Base-by-base conservation (phyloP, 1,140 invertebrate genomes). In the Macrocentrus cingulum region DNA sequence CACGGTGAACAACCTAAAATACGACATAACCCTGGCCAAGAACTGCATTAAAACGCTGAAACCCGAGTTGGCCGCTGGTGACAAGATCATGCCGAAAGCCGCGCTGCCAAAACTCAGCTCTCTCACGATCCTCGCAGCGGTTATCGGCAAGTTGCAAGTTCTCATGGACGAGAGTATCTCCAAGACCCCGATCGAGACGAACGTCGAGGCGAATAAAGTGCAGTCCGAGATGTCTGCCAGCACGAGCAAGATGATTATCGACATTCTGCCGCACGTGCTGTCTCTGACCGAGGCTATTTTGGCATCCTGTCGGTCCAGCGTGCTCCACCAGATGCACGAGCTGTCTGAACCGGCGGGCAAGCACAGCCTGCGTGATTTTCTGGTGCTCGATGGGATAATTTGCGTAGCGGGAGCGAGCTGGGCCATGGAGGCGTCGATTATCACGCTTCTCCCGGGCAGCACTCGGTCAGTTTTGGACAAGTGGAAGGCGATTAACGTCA, bases 1-100 rank as follows among this genome's bases (percentile, higher is more conserved):
- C 50, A 81, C 82, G 8, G 85, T 87, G 0, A 86, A 85, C 65
- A 84, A 81, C 56, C 68, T 88, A 0, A 83, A 84, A 67, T 91
- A 88, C 71, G 87, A 90, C 58, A 82, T 90, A 1, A 84, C 84
- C 60, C 76, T 90, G 8, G 87, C 88, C 0, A 88, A 88, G 59
- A 84, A 85, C 71, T 86, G 85, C 15, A 87, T 90, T 15, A 84
- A 84, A 56, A 80, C 83, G 13, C 67, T 89, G 4, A 88, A 81
- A 63, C 84, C 83, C 0, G 80, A 83, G 55, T 68, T 82, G 23
- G 76, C 62, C 36, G 55, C 61, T 15, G 68, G 55, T 25, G 72
- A 77, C 20, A 74, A 77, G 57, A 69, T 83, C 49, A 74, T 84
- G 64, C 70, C 77, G 37, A 83, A 81, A 62, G 70, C 80, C 15